Evolutionary conservation across 2,888 invertebrate species (phyloP), one percentile per base, ranked within the genome.

Genomic region (Tuberolachnus salignus): DNA sequence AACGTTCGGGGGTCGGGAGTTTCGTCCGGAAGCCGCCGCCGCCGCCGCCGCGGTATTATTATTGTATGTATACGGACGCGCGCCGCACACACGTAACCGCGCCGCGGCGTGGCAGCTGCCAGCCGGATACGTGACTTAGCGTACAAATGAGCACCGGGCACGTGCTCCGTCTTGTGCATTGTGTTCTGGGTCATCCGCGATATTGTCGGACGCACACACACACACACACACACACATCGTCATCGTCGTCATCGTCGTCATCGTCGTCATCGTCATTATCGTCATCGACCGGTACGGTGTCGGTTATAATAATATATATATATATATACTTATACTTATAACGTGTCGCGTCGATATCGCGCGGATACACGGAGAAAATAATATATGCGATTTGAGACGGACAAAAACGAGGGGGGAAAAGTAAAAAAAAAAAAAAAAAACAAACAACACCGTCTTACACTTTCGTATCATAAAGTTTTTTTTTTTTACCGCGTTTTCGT

Each of bases 131-230:
- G 75, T 75, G 75, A 75, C 75, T 66, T 67, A 53, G 66, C 55
- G 66, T 34, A 67, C 75, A 57, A 67, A 75, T 57, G 75, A 75
- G 66, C 19, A n/a, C 57, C 8, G 23, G 66, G 66, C 67, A 78
- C 78, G 78, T 59, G 78, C 67, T 49, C 67, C 67, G 78, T 59
- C 53, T 57, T 51, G 66, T 55, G 64, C 44, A 44, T 57, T 67
- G 67, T 57, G 66, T 59, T 78, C 75, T 59, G 67, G 67, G 67
- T 78, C 78, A 78, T 67, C 75, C 67, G 66, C 67, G 66, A 75
- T 75, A 75, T 75, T 64, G 74, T 74, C 74, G 44, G 57, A 74
- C 71, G 23, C 57, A 71, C 55, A 34, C 59, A 10, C 16, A 14
- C 14, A 14, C 23, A 13, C 1, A 16, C 23, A 8, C 23, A 59